Conservation (phyloP, 2,113 vertebrate species). For the Siniperca chuatsi region DNA sequence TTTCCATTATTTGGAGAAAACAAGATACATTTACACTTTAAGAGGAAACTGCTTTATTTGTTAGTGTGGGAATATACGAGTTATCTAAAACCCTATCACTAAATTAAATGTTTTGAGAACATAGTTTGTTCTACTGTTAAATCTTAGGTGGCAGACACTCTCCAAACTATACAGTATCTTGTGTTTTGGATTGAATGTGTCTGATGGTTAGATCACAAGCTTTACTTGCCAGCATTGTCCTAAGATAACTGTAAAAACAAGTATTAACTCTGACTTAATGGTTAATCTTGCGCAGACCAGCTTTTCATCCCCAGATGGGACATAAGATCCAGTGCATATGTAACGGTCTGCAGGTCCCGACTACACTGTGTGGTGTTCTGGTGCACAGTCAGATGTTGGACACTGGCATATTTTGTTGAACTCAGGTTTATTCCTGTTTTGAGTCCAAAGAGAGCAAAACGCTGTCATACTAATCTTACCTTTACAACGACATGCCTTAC, state of each 20-base stretch:
- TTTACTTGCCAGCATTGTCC: background rate
- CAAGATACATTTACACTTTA: too few species aligned
- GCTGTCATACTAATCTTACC: too few species aligned
- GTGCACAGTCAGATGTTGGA: too few species aligned
- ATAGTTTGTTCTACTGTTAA: background rate
- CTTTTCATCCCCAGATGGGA: background rate
- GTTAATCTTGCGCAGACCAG: background rate
- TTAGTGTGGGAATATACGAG: background rate
- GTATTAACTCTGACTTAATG: background rate
- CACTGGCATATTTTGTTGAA: too few species aligned
- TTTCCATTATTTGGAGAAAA: background rate
- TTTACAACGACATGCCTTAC: too few species aligned
- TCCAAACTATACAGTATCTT: background rate
- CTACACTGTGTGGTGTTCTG: too few species aligned
- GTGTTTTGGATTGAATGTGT: background rate
- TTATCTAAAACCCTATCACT: background rate
- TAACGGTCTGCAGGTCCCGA: too few species aligned
- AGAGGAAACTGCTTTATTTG: too few species aligned
- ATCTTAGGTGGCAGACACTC: background rate
- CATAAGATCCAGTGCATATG: background rate
- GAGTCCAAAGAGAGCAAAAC: too few species aligned
- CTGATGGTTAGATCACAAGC: background rate
- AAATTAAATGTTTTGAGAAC: background rate
- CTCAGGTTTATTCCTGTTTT: too few species aligned
- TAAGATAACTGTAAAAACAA: too few species aligned